phyloP scores from a whole-genome alignment of 2,888 invertebrate species.

The Cephus pygmeus region DNA sequence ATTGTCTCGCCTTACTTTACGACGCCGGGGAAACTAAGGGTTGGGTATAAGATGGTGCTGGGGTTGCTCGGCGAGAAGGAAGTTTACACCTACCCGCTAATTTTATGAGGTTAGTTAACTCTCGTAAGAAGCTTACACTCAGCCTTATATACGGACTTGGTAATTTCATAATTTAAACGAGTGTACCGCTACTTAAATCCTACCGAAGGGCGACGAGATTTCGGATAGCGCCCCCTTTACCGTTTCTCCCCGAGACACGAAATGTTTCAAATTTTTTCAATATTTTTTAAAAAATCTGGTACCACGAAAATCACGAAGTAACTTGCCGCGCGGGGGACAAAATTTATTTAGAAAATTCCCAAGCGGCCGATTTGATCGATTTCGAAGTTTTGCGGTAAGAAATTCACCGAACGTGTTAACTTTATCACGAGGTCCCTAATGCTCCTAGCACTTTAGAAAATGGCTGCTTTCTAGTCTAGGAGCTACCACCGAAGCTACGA shows the following conservation, averaged over 20 bases:
- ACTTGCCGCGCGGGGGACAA: neutral
- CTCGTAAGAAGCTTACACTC: slow-evolving; percentile 46
- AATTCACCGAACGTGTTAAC: neutral
- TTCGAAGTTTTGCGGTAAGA: neutral
- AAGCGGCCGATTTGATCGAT: neutral
- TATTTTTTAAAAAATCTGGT: no score
- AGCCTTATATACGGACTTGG: slow-evolving; percentile 37
- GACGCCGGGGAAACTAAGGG: slow-evolving; percentile 15
- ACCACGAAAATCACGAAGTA: neutral
- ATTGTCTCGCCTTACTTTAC: slow-evolving; percentile 38
- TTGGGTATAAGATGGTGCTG: neutral
- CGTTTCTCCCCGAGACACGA: neutral
- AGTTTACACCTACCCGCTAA: slow-evolving; percentile 50
- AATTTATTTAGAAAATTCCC: neutral
- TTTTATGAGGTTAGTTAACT: slow-evolving; percentile 55
- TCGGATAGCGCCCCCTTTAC: neutral
- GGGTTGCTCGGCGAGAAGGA: slow-evolving; percentile 24
- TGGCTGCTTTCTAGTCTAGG: neutral
- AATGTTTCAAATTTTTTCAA: neutral
- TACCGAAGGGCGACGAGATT: neutral
- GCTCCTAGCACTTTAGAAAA: neutral
- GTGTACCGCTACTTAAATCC: slow-evolving; percentile 20
- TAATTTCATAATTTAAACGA: slow-evolving; percentile 50
- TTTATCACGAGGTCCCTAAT: neutral
- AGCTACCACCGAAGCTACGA: slow-evolving; percentile 3